Evolutionary conservation across 2,113 vertebrate genomes (phyloP).

Genomic region (Callithrix jacchus): DNA sequence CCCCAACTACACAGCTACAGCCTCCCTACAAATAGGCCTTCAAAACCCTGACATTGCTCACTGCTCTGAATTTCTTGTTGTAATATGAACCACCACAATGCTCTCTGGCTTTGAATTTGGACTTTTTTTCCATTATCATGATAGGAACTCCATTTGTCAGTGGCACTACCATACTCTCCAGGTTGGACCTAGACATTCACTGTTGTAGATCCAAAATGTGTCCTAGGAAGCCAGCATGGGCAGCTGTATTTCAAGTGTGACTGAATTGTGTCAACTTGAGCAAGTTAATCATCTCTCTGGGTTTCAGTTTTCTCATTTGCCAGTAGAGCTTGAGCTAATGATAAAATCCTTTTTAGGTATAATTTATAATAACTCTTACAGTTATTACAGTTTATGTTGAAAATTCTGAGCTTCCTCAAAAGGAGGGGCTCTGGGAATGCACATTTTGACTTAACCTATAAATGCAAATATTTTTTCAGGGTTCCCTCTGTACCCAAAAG

Average conservation of each 20-base stretch:
- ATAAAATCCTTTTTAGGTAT: background rate
- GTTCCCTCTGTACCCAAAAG: slow-evolving; percentile 52
- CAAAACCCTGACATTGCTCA: background rate
- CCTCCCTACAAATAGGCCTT: background rate
- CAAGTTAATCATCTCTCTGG: background rate
- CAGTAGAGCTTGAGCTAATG: background rate
- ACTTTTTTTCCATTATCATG: background rate
- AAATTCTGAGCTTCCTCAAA: slow-evolving; percentile 53
- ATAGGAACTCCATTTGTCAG: background rate
- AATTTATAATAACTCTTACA: slow-evolving; percentile 7
- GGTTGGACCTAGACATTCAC: background rate
- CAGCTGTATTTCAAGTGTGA: background rate
- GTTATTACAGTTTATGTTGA: background rate
- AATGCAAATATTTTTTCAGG: slow-evolving; percentile 60
- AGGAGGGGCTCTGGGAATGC: background rate
- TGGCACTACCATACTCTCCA: background rate
- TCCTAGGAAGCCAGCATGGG: background rate
- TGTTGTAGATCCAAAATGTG: background rate
- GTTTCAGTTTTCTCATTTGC: slow-evolving; percentile 19
- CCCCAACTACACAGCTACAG: background rate
- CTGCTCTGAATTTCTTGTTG: background rate
- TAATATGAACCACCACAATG: background rate
- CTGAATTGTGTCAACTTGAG: background rate
- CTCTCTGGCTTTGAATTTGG: background rate
- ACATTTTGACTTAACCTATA: slow-evolving; percentile 44